These are phyloP conservation scores for Ailurus styani DNA, from an alignment of 2,113 vertebrate genomes.

Conservation along the genomic window DNA sequence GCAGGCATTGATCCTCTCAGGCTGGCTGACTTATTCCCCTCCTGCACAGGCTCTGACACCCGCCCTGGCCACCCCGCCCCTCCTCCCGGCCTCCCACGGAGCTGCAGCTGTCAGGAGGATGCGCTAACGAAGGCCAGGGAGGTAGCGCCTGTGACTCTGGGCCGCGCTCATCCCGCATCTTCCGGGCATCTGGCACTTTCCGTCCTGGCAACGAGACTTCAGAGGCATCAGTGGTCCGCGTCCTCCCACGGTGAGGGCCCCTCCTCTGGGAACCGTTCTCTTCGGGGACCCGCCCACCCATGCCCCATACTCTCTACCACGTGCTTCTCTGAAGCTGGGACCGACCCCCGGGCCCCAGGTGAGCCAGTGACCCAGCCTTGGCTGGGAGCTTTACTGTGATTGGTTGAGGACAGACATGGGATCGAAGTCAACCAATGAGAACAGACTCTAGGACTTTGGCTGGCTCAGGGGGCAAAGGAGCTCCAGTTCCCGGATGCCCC, in stretches of 20 bases:
- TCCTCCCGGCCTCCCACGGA: background rate
- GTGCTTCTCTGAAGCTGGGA: background rate
- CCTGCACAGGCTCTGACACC: background rate
- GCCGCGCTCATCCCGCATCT: background rate
- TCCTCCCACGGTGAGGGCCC: background rate
- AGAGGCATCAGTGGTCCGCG: too few relatives aligned
- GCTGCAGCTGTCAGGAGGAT: background rate
- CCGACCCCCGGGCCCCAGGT: background rate
- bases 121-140: background rate
- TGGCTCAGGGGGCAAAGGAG: background rate
- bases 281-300: background rate
- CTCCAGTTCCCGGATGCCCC: background rate
- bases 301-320: background rate
- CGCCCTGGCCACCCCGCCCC: background rate
- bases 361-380: background rate
- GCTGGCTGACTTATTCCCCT: background rate
- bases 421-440: background rate
- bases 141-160: background rate
- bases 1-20: constrained; percentile 29
- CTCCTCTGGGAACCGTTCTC: background rate
- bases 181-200: background rate
- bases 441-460: background rate
- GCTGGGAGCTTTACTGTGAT: background rate
- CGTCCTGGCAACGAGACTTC: background rate
- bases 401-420: background rate